phyloP scores from a whole-genome alignment of 2,888 invertebrate species.

The Azorinus chamasolen region DNA sequence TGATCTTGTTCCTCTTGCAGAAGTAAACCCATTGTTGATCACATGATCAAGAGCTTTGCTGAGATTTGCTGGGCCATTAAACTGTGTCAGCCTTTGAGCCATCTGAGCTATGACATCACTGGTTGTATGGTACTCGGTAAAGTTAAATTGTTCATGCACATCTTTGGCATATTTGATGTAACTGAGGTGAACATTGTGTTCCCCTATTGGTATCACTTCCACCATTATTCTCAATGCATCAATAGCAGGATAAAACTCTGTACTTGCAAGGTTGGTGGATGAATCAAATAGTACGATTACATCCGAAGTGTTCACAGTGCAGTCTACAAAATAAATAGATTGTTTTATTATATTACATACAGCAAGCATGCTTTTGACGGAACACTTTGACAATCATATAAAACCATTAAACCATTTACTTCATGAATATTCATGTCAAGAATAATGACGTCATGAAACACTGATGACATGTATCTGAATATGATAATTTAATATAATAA shows the following conservation, averaged over 20 bases:
- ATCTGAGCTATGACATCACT: background rate
- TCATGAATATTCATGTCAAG: too few species aligned
- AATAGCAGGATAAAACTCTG: constrained; percentile 1
- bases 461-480: too few species aligned
- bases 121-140: constrained; percentile 1
- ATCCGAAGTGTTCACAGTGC: constrained; percentile 6
- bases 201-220: background rate
- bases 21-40: background rate
- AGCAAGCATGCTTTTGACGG: too few species aligned
- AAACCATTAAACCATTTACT: too few species aligned
- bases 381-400: too few species aligned
- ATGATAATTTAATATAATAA: too few species aligned
- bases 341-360: too few species aligned
- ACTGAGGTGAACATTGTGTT: constrained; percentile 11
- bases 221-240: constrained; percentile 5
- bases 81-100: background rate
- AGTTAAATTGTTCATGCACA: constrained; percentile 3
- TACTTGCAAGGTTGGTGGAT: background rate
- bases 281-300: constrained; percentile 15
- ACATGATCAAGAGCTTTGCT: constrained; percentile 6
- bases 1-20: constrained; percentile 7
- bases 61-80: background rate
- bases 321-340: constrained; percentile 12
- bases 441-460: too few species aligned
- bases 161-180: constrained; percentile 3